These are phyloP conservation scores for Prunella fulvescens DNA, from an alignment of 2,113 vertebrate genomes.

Conservation along the genomic window DNA sequence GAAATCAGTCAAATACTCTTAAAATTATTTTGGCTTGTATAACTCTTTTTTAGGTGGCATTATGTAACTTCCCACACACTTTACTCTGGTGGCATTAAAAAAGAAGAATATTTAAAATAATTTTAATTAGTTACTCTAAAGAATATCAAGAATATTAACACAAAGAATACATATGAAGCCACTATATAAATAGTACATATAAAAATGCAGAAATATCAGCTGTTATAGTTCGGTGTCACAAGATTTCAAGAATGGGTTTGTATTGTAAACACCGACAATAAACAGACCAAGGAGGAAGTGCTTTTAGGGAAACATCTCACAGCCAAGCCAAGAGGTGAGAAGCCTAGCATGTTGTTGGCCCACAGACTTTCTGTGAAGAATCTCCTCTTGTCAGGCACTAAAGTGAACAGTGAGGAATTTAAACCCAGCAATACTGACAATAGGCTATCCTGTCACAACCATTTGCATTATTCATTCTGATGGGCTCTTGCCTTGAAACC, in stretches of 20 bases:
- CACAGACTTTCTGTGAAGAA: neutral
- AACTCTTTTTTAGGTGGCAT: neutral
- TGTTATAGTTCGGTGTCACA: neutral
- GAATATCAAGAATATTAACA: neutral
- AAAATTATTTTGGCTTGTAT: neutral
- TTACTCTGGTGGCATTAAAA: neutral
- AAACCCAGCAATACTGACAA: neutral
- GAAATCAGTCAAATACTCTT: neutral
- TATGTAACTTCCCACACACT: neutral
- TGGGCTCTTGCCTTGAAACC: neutral
- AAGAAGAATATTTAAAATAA: neutral
- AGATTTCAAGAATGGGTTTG: neutral
- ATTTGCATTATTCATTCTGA: neutral
- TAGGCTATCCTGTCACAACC: neutral
- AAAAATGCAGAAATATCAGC: neutral
- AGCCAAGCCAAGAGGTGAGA: neutral
- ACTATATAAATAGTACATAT: neutral
- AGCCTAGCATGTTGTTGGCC: neutral
- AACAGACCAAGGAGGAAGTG: neutral
- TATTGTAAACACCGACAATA: neutral
- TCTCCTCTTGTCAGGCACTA: neutral
- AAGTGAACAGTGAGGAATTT: neutral
- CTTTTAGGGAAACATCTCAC: neutral
- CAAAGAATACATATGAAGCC: neutral
- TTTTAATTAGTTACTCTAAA: neutral